Base-by-base conservation (phyloP, 2,797 vertebrate genomes). In the Falco columbarius region DNA sequence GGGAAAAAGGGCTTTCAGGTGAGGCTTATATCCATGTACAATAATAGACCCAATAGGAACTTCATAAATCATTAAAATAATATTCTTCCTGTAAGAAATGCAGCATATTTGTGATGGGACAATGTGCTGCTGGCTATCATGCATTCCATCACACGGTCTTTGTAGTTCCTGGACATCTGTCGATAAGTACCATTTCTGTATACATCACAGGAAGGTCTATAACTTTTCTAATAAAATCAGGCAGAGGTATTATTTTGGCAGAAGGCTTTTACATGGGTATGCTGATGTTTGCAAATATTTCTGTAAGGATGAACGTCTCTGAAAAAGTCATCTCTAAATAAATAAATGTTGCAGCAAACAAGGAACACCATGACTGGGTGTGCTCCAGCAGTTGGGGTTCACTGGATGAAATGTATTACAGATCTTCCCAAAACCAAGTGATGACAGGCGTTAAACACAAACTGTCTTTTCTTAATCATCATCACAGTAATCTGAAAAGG, bases 111-210 rank as follows among this genome's bases (percentile, higher is more conserved):
- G 21, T 77, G 56, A 65, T 18, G 24, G 27, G n/a, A 5, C 20
- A 47, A 68, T 30, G 47, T 72, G 42, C 16, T 94, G 23, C 46
- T 4, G 1, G 42, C 19, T 94, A 26, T 42, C 4, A 1, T 38
- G 24, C 27, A 12, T 93, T 86, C 36, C n/a, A 0, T 26, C 52
- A 14, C 0, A 0, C 49, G 42, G 20, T 32, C 56, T 65, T 54
- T 51, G 55, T 82, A 73, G 52, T 12, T 67, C 27, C 67, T 54
- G 30, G 30, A 58, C 20, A 36, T 66, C 12, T 1, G 0, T 24
- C 67, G 55, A 29, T 38, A 67, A 76, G 47, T 38, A 59, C 15
- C 7, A 14, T 59, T 82, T 94, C 65, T 61, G 27, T 67, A 42
- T 13, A 30, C 10, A 4, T 27, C 61, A 44, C 9, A 68, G 46